Conservation (phyloP, 2,797 vertebrate genomes). For the Manis javanica region DNA sequence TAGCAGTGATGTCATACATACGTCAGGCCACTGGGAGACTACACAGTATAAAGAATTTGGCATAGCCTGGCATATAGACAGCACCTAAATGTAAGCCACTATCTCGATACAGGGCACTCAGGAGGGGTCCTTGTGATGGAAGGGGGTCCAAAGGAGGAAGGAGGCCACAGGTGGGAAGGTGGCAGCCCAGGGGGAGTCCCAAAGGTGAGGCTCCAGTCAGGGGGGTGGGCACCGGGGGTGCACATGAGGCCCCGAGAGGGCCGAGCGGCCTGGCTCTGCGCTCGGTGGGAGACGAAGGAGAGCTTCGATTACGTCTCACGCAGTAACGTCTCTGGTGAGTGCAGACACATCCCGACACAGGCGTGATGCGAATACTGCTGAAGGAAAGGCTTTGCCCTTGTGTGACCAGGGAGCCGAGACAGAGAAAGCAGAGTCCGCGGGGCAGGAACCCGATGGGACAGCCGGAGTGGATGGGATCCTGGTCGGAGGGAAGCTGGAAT, state of each 20-base stretch:
- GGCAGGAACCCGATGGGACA: not conserved
- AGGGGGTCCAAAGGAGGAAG: not conserved
- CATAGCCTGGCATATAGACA: not conserved
- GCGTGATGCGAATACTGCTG: not conserved
- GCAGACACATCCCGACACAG: not conserved
- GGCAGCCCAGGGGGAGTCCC: too few relatives aligned
- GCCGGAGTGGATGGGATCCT: not conserved
- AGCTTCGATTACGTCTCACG: not conserved
- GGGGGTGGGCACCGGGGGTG: too few relatives aligned
- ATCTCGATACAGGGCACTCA: not conserved
- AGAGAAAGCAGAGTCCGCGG: not conserved
- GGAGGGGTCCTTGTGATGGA: not conserved
- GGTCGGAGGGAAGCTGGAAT: not conserved
- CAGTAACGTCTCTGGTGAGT: not conserved
- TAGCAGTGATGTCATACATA: not conserved
- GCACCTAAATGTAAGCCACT: not conserved
- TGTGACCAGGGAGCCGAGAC: not conserved
- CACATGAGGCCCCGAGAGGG: too few relatives aligned
- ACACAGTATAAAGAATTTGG: not conserved
- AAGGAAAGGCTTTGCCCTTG: not conserved
- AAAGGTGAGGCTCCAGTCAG: too few relatives aligned
- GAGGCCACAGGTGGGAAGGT: not conserved
- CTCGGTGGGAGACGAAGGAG: not conserved
- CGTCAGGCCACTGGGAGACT: not conserved
- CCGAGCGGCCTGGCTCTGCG: not conserved